Evolutionary conservation across 2,797 vertebrate genomes (phyloP), one percentile per base, ranked within the genome.

Genomic region (Anisognathus igniventris): DNA sequence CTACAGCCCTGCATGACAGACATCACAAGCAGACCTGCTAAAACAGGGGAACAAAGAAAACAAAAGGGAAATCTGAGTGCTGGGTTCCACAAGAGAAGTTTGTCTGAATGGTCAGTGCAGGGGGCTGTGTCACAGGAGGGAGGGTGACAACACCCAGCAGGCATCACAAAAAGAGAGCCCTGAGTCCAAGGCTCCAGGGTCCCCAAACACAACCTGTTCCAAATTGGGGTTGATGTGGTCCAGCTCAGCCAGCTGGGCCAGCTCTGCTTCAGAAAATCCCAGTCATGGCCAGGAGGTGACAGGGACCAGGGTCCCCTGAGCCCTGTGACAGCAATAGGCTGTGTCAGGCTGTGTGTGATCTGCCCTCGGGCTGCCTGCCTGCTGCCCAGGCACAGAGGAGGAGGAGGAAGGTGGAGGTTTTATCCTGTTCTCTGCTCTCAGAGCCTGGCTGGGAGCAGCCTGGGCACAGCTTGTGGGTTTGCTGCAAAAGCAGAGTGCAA

Each of bases 151-250:
- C 9, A 4, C 30, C 0, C 0, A 57, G 39, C 3, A 65, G 42
- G 16, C 5, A 37, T 4, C 62, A 48, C 17, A 51, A 12, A 12
- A 25, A 31, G 25, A 39, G 33, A 60, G 11, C 53, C 23, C 45
- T 33, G 1, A 44, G 50, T 5, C 17, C 19, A 50, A 71, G 28
- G 22, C 60, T 37, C 1, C 4, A 5, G 61, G 40, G 17, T 12
- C 48, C 37, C 3, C 6, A 7, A 23, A 5, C 19, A 50, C 0
- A 6, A 13, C 11, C 22, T 13, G 4, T 6, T 37, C 18, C 61
- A 31, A 27, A 3, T 25, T n/a, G 66, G 25, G 50, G 17, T 5
- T 1, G 0, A 2, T 5, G 5, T 1, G 20, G 5, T 16, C 47
- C 39, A 44, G 39, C 6, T 35, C 65, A 85, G 51, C 25, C 23